Conservation (phyloP, 2,888 invertebrate genomes). For the Habroteleia sp. region DNA sequence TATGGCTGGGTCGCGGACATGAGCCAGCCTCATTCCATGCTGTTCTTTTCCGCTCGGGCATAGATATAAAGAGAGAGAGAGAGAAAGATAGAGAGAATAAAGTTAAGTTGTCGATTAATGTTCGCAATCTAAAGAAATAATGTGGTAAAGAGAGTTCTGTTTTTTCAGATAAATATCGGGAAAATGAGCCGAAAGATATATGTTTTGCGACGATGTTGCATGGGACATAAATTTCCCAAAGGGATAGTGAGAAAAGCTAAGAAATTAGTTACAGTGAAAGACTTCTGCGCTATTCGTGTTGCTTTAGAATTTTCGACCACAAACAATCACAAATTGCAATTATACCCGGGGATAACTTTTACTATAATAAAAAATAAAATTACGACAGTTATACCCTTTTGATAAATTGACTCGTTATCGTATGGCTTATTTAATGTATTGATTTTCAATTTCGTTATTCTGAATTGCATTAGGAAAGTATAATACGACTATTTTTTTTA, state of each 20-base stretch:
- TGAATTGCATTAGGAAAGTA: too few species aligned
- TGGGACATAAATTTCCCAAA: conserved; percentile 54
- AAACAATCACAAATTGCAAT: conserved; percentile 51
- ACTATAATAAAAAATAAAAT: conserved; percentile 21
- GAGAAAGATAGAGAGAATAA: too few species aligned
- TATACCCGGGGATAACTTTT: conserved; percentile 36
- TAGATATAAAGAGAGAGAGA: too few species aligned
- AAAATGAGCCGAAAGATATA: conserved; percentile 44
- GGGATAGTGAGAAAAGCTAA: conserved; percentile 39
- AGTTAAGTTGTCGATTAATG: too few species aligned
- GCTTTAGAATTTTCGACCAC: conserved; percentile 42
- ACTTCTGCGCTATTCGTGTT: conserved; percentile 15
- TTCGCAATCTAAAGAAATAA: too few species aligned
- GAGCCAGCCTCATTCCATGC: too few species aligned
- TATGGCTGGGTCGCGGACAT: too few species aligned
- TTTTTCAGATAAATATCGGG: conserved; percentile 31
- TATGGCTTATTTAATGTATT: too few species aligned
- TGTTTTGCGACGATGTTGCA: conserved; percentile 11
- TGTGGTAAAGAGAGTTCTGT: conserved; percentile 1
- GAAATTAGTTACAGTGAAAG: conserved; percentile 54
- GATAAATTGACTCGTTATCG: conserved; percentile 4
- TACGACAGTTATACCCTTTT: conserved; percentile 5
- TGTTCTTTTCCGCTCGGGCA: too few species aligned
- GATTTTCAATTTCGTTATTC: too few species aligned
- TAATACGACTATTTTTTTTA: too few species aligned